Base-by-base conservation (phyloP, 2,888 invertebrate species). In the Tortrix viridana region DNA sequence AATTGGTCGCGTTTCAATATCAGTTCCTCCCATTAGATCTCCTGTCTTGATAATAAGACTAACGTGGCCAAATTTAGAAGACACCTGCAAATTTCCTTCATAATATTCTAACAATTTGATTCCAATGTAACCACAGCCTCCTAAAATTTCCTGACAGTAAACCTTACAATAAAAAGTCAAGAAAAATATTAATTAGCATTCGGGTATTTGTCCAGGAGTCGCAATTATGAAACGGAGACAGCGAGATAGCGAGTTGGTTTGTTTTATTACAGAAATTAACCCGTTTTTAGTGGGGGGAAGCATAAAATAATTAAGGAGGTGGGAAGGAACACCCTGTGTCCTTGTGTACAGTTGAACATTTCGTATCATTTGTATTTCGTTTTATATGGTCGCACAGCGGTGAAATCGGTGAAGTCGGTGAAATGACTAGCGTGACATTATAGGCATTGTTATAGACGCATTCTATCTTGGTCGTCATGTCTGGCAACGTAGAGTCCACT, bases 251-350 rank as follows among this genome's bases (percentile, higher is more conserved):
- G 52, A 22, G 57, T 18, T 37, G 41, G 38, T 32, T 60, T 56
- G 67, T 63, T 67, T 67, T 67, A 67, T 67, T 65, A 64, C 56
- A 46, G 58, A 64, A 66, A 65, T 66, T 65, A 66, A 66, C 67
- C 67, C 67, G 65, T 66, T 67, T 65, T 66, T 66, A 67, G 67
- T 55, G 67, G 58, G 56, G 63, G 57, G 62, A 52, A 23, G 52
- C 58, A 43, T 63, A 58, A 58, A 58, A 63, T 63, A 63, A 63
- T 63, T 57, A 58, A 57, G 57, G 23, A 48, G 57, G 56, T 14
- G 18, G 20, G 22, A 44, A 16, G 19, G 6, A 12, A 46, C 32
- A 32, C 41, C 41, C 41, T 5, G 19, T 19, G 19, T 46, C 16
- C 9, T 46, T 16, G 43, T n/a, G 43, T 32, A 12, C 32, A 32